Evolutionary conservation across 2,888 invertebrate species (phyloP), one percentile per base, ranked within the genome.

Genomic region (Esperia sulphurella): DNA sequence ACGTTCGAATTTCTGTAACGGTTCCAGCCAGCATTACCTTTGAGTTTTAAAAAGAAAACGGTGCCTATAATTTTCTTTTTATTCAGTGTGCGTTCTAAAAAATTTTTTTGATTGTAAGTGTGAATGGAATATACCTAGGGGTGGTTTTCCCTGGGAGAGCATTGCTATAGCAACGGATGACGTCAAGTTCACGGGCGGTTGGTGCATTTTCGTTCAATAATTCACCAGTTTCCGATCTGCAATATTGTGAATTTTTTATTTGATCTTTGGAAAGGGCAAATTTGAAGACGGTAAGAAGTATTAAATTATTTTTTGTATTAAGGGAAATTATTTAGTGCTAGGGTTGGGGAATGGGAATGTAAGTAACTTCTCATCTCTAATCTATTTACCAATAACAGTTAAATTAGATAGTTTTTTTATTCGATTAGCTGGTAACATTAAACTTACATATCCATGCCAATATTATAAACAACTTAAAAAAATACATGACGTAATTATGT

Each of bases 161-260:
- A 80, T 81, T 79, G 74, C 83, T 84, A 83, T 83, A 84, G 84
- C 80, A 83, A 83, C 79, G 71, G 59, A 75, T 80, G 79, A 80
- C 87, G 83, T 80, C 86, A 89, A 88, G 88, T 88, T 88, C 88
- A 88, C 68, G 86, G 86, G 75, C 84, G 83, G 71, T 73, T 84
- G 79, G 83, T 89, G 88, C 87, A 88, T 83, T 79, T 78, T 79
- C 79, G 86, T 77, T 88, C 86, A 71, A 85, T 87, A 86, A 82
- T 79, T 42, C 47, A 45, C 47, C 56, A 63, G 62, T 62, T 58
- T 63, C 62, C 50, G 55, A 52, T 58, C 58, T 55, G 61, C 62
- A 63, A 62, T 62, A 60, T 55, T 61, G 54, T 51, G 53, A 9
- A 54, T 58, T 48, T 52, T 50, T 55, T 57, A 52, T 56, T 54